Conservation (phyloP, 1,140 invertebrate species). For the Aporrectodea caliginosa region DNA sequence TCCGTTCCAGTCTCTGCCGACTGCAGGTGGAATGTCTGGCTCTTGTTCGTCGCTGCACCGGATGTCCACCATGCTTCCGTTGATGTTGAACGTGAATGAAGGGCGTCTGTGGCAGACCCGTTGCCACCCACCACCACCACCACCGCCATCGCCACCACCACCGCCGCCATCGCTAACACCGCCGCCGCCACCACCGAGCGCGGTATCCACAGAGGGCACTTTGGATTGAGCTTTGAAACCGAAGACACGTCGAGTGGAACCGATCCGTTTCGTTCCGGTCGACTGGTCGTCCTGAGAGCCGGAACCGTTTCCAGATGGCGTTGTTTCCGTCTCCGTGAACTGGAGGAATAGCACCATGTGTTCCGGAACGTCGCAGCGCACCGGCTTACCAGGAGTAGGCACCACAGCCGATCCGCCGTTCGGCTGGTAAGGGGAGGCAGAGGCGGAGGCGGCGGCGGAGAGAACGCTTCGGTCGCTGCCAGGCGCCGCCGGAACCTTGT, state of each 20-base stretch:
- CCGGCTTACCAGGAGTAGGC: too few relatives aligned
- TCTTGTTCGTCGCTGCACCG: slow-evolving; percentile 18
- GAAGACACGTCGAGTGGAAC: neutral
- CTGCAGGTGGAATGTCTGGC: slow-evolving; percentile 18
- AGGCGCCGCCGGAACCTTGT: slow-evolving; percentile 1
- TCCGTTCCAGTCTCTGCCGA: neutral
- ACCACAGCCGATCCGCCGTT: neutral
- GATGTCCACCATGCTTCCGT: slow-evolving; percentile 35
- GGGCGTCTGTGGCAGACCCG: neutral
- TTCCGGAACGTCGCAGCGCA: slow-evolving; percentile 7
- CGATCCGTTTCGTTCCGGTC: neutral
- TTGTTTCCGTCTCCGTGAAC: slow-evolving; percentile 1
- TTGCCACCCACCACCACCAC: neutral
- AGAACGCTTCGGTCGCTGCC: neutral
- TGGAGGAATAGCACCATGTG: slow-evolving; percentile 18
- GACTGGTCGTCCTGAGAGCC: neutral
- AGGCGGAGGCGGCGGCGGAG: too few relatives aligned
- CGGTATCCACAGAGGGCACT: neutral
- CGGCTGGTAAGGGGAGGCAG: too few relatives aligned
- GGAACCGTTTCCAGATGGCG: too few relatives aligned
- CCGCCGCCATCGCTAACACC: neutral
- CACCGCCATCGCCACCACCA: neutral
- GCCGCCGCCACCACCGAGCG: neutral
- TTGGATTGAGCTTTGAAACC: neutral
- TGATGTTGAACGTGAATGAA: slow-evolving; percentile 30